Evolutionary conservation across 2,113 vertebrate genomes (phyloP).

Genomic region (Butastur rufipennis): DNA sequence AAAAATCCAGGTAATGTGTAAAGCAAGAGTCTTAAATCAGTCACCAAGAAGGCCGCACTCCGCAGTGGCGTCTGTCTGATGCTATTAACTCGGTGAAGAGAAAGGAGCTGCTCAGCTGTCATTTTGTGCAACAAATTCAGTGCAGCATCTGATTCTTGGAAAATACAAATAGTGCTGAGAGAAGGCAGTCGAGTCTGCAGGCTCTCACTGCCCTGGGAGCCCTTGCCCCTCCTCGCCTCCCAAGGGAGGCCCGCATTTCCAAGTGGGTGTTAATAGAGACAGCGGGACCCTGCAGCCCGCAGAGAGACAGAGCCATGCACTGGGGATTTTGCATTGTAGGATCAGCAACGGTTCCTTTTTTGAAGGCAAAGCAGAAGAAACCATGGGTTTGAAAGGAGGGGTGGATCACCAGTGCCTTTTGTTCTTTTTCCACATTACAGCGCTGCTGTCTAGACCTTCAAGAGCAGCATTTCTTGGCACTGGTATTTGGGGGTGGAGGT

Average conservation of each 20-base stretch:
- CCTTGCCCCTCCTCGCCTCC: rapidly evolving
- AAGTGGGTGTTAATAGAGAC: not conserved
- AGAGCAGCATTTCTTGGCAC: not conserved
- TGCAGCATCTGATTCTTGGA: not conserved
- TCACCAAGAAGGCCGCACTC: not conserved
- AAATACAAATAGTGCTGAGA: not conserved
- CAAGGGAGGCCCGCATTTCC: rapidly evolving
- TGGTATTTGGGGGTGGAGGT: not conserved
- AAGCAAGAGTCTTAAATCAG: not conserved
- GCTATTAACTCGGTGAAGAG: not conserved
- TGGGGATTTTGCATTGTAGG: not conserved
- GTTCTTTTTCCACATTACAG: not conserved
- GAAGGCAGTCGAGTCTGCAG: not conserved
- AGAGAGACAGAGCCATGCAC: rapidly evolving
- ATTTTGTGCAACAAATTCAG: not conserved
- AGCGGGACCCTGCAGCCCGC: rapidly evolving
- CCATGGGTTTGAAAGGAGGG: not conserved
- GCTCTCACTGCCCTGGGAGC: not conserved
- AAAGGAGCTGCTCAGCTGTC: not conserved
- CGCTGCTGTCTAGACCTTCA: not conserved
- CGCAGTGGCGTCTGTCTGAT: not conserved
- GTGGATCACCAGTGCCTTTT: rapidly evolving
- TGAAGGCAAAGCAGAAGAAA: not conserved
- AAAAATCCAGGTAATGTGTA: not conserved
- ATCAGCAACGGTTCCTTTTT: not conserved